Base-by-base conservation (phyloP, 2,888 invertebrate species). In the Eretmocerus hayati region DNA sequence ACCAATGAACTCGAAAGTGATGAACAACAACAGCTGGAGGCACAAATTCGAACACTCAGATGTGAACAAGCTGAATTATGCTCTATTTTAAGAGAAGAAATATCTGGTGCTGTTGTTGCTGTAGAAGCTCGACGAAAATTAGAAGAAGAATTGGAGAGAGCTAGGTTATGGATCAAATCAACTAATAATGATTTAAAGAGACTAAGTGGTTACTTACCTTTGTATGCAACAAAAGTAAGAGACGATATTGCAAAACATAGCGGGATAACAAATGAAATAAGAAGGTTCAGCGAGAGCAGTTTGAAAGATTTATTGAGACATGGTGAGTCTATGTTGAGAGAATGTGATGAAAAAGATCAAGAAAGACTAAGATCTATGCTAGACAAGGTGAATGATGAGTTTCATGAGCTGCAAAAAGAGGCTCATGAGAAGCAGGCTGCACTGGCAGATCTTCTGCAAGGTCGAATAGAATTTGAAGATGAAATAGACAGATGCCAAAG, bases 1-100 rank as follows among this genome's bases (percentile, higher is more conserved):
- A 84, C 87, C 62, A 81, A 86, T 50, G 92, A 92, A 67, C 71
- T 94, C 31, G 92, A 93, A 67, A 83, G 86, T 5, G 80, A 83
- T 0, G 94, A 94, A 69, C 84, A 89, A 58, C 83, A 84, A 57
- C 83, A 86, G 64, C 71, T 93, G 41, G 87, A 90, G 64, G 77
- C 80, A 1, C 80, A 85, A 30, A 71, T 92, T 33, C 81, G 81
- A 55, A 81, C 83, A 61, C 72, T 93, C 1, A 80, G 84, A 19
- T 75, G 78, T 0, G 87, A 90, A 62, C 90, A 90, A 61, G 83
- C 82, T 50, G 82, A 85, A 61, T 71, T 93, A 2, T 79, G 82
- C 2, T 77, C 80, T 0, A 78, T 84, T 4, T 75, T 90, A 2
- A 84, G 85, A 63, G 79, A 81, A 54, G 87, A 87, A 71, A 81